Evolutionary conservation across 2,797 vertebrate genomes (phyloP).

Genomic region (Phrynocephalus forsythii): DNA sequence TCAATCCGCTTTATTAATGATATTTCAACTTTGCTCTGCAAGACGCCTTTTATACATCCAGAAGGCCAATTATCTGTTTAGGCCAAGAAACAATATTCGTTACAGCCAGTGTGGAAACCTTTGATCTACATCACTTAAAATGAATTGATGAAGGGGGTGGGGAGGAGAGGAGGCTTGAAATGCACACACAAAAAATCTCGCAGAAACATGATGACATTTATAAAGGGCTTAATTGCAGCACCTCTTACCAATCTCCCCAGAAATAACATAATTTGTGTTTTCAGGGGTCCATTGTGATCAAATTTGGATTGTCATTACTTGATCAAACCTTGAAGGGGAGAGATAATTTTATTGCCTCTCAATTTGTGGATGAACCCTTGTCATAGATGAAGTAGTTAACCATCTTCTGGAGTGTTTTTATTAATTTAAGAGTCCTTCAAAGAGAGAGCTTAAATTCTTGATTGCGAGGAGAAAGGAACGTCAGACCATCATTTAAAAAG

Average conservation of each 20-base stretch:
- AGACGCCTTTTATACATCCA: slow-evolving; percentile 99
- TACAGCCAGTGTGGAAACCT: slow-evolving; percentile 74
- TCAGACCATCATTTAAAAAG: slow-evolving; percentile 45
- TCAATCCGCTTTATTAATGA: slow-evolving; percentile 97
- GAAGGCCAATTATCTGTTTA: slow-evolving; percentile 99
- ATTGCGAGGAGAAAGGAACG: slow-evolving; percentile 52
- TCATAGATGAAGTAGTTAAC: slow-evolving; percentile 50
- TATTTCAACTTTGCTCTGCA: slow-evolving; percentile 91
- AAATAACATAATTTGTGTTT: slow-evolving; percentile 14
- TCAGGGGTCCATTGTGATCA: slow-evolving; percentile 45
- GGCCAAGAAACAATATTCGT: slow-evolving; percentile 90
- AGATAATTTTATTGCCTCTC: slow-evolving; percentile 42
- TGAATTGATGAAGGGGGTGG: slow-evolving; percentile 16
- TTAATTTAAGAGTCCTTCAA: slow-evolving; percentile 63
- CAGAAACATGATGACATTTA: slow-evolving; percentile 49
- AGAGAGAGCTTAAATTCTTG: slow-evolving; percentile 60
- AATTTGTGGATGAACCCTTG: slow-evolving; percentile 47
- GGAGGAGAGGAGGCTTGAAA: slow-evolving; percentile 26
- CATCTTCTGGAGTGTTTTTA: slow-evolving; percentile 57
- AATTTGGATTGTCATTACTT: slow-evolving; percentile 20
- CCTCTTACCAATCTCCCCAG: slow-evolving; percentile 21
- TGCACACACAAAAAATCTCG: slow-evolving; percentile 46
- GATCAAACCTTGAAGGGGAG: slow-evolving; percentile 42
- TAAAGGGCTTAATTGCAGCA: background rate
- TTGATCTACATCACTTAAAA: slow-evolving; percentile 69